Evolutionary conservation across 2,888 invertebrate species (phyloP).

Genomic region (Neoitamus cyanurus): DNA sequence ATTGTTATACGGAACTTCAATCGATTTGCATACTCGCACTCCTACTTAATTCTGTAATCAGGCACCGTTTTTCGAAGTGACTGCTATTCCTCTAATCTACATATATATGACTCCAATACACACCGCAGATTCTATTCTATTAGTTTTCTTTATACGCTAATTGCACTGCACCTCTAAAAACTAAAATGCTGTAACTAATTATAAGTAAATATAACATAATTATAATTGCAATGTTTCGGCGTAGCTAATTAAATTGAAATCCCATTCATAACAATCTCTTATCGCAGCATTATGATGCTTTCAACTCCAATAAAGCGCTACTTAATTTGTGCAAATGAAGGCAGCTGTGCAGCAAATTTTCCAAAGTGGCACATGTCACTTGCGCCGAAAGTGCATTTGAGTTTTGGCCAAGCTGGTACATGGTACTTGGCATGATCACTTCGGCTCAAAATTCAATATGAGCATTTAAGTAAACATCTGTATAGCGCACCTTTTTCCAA

Average conservation of each 20-base stretch:
- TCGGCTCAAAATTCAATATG: not conserved
- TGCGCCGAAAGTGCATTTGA: not conserved
- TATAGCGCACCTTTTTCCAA: conserved; percentile 28
- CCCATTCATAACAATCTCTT: not conserved
- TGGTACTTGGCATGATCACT: conserved; percentile 22
- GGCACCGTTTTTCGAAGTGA: too few relatives aligned
- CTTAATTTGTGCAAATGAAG: not conserved
- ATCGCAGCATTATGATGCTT: not conserved
- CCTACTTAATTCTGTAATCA: too few relatives aligned
- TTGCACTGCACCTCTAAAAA: too few relatives aligned
- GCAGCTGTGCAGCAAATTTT: conserved; percentile 2
- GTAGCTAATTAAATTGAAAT: not conserved
- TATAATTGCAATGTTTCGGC: not conserved
- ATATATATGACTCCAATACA: too few relatives aligned
- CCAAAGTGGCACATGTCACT: conserved; percentile 22
- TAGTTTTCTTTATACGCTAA: too few relatives aligned
- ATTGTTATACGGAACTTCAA: too few relatives aligned
- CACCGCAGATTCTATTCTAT: too few relatives aligned
- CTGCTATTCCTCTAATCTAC: too few relatives aligned
- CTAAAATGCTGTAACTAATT: too few relatives aligned
- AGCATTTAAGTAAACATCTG: conserved; percentile 25
- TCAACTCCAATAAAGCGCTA: not conserved
- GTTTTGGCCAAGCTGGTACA: not conserved
- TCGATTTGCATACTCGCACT: too few relatives aligned
- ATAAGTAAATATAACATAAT: too few relatives aligned